Evolutionary conservation across 2,888 invertebrate species (phyloP).

Genomic region (Drosophila diplacantha): DNA sequence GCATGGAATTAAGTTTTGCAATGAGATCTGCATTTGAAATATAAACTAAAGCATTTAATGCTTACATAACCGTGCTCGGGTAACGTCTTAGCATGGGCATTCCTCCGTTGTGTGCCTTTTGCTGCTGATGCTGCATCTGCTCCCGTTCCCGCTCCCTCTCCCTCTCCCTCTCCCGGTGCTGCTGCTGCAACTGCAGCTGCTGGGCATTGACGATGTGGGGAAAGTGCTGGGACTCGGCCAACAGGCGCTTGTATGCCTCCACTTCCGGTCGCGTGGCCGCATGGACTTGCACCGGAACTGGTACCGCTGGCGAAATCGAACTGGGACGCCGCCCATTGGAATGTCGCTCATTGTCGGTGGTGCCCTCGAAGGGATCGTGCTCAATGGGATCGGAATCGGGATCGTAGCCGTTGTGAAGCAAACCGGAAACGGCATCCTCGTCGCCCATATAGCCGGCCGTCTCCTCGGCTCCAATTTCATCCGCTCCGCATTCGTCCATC

Average conservation of each 20-base stretch:
- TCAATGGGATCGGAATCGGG: conserved; percentile 45
- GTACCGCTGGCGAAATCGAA: conserved; percentile 15
- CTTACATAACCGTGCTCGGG: conserved; percentile 65
- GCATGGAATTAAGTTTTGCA: neutral
- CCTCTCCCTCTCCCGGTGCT: conserved; percentile 28
- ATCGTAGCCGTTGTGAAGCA: conserved; percentile 60
- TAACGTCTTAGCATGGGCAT: conserved; percentile 65
- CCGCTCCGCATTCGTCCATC: conserved; percentile 37
- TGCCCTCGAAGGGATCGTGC: conserved; percentile 40
- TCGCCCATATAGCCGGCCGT: conserved; percentile 65
- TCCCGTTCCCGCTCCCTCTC: conserved; percentile 46
- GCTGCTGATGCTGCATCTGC: conserved; percentile 52
- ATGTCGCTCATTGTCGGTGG: conserved; percentile 27
- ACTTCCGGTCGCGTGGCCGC: conserved; percentile 51
- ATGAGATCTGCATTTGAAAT: neutral
- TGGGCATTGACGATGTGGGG: conserved; percentile 65
- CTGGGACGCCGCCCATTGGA: conserved; percentile 1
- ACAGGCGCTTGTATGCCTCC: conserved; percentile 60
- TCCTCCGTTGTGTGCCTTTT: conserved; percentile 58
- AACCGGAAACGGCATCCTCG: conserved; percentile 64
- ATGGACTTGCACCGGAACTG: conserved; percentile 36
- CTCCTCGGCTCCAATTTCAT: conserved; percentile 67
- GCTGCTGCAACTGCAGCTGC: conserved; percentile 58
- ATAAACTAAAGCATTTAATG: neutral
- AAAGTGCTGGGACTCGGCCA: conserved; percentile 60